These are phyloP conservation scores for Halcyon senegalensis DNA, from an alignment of 2,113 vertebrate species.

Conservation along the genomic window DNA sequence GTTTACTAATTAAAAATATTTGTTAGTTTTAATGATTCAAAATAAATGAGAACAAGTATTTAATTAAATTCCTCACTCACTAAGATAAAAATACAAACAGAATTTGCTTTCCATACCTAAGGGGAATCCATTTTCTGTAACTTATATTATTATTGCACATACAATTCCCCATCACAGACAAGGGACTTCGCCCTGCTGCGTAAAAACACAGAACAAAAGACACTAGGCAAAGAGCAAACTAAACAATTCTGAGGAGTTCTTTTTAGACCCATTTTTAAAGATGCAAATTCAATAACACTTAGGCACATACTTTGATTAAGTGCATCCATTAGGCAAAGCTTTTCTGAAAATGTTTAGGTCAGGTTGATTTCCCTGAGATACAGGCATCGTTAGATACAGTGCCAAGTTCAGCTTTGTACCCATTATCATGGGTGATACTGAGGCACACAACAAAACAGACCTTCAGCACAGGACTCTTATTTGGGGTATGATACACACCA, in stretches of 20 bases:
- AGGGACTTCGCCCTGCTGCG: neutral
- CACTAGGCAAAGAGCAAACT: neutral
- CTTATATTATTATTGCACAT: neutral
- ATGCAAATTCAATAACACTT: neutral
- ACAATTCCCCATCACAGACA: neutral
- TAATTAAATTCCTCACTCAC: neutral
- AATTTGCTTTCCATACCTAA: neutral
- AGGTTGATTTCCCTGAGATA: neutral
- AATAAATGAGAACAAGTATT: neutral
- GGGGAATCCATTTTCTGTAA: neutral
- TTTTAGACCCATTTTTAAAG: neutral
- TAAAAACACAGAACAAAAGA: neutral
- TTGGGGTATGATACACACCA: accelerated
- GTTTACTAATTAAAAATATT: neutral
- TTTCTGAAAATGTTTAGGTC: neutral
- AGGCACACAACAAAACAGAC: neutral
- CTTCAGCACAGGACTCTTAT: neutral
- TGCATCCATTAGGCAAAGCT: neutral
- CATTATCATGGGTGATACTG: neutral
- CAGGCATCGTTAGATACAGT: accelerated
- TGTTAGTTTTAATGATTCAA: neutral
- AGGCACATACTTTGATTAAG: neutral
- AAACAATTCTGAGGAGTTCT: neutral
- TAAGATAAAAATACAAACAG: neutral
- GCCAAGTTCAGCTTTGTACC: neutral